Conservation (phyloP, 2,797 vertebrate genomes). For the Thunnus albacares region DNA sequence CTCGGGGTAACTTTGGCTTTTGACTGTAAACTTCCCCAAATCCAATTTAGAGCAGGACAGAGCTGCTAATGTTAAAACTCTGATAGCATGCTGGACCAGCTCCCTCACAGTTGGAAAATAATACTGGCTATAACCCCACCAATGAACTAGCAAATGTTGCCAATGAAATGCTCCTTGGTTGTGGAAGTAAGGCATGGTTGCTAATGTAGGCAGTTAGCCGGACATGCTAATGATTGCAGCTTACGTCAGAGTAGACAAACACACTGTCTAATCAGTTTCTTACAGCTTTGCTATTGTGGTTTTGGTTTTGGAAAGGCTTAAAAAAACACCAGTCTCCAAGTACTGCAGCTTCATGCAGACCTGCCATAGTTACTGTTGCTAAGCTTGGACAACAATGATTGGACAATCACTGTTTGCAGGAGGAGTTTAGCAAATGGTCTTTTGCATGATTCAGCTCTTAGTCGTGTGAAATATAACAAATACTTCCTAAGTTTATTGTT, state of each 20-base stretch:
- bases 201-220: neutral
- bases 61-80: neutral
- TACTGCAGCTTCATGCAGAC: too few species aligned
- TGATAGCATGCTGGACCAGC: neutral
- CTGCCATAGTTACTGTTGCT: neutral
- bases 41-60: neutral
- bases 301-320: neutral
- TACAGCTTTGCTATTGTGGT: neutral
- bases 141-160: neutral
- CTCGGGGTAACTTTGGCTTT: neutral
- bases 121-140: neutral
- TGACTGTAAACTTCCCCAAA: neutral
- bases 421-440: neutral
- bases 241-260: neutral
- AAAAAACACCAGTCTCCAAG: too few species aligned
- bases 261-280: neutral
- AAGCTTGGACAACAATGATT: neutral
- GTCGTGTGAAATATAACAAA: slow-evolving; percentile 14
- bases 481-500: slow-evolving; percentile 19
- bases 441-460: slow-evolving; percentile 12
- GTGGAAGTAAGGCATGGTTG: neutral
- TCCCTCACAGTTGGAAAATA: too few species aligned
- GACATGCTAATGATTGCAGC: too few species aligned
- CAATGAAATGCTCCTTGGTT: neutral
- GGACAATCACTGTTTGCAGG: neutral